phyloP scores from a whole-genome alignment of 2,113 vertebrate species.

The Cairina moschata region DNA sequence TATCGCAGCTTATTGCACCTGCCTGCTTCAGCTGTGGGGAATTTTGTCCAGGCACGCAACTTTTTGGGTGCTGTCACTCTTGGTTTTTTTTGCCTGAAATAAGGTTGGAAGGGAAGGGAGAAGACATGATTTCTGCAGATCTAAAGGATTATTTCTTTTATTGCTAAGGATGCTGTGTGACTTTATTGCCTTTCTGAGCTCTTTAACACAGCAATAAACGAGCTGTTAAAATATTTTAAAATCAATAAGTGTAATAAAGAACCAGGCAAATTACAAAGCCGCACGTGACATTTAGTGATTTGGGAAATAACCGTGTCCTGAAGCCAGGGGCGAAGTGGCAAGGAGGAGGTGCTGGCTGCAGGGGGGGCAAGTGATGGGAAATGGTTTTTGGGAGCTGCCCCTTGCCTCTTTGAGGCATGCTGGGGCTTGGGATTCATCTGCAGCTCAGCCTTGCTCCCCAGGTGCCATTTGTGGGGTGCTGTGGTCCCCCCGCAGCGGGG shows the following conservation, averaged over 20 bases:
- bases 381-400: neutral
- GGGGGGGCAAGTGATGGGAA: neutral
- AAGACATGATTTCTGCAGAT: neutral
- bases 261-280: conserved; percentile 21
- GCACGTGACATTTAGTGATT: conserved; percentile 20
- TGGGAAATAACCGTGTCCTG: conserved; percentile 26
- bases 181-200: conserved; percentile 53
- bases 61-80: neutral
- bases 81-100: neutral
- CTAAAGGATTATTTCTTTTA: conserved; percentile 28
- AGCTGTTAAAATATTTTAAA: conserved; percentile 62
- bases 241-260: conserved; percentile 67
- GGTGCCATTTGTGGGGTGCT: no score
- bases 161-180: neutral
- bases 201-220: conserved; percentile 45
- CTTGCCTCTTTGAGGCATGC: neutral
- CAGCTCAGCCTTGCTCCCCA: neutral
- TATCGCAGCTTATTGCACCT: neutral
- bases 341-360: neutral
- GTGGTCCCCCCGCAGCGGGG: no score
- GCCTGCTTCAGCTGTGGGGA: rapidly evolving
- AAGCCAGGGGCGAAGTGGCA: neutral
- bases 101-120: neutral
- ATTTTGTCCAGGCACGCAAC: neutral
- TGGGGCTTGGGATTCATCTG: neutral